Conservation (phyloP, 2,888 invertebrate genomes). For the Acleris literana region DNA sequence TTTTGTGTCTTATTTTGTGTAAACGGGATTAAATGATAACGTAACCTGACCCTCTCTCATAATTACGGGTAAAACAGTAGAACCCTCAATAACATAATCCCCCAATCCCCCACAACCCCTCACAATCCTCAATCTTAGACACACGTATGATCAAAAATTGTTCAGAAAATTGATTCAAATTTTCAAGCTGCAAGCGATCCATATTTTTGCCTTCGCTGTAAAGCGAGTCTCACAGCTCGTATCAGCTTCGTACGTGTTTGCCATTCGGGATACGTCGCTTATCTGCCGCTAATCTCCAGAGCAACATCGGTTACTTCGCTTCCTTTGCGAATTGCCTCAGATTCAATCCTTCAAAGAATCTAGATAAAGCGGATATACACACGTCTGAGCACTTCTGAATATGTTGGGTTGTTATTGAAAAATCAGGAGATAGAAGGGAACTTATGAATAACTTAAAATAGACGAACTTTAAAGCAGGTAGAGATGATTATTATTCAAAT, state of each 20-base stretch:
- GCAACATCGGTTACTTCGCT: slow-evolving; percentile 7
- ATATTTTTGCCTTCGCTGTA: slow-evolving; percentile 6
- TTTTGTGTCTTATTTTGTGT: no score
- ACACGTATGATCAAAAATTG: neutral
- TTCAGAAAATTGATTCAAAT: neutral
- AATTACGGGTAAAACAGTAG: no score
- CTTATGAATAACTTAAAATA: no score
- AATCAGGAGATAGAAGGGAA: no score
- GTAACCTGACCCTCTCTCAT: no score
- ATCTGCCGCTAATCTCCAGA: slow-evolving; percentile 22
- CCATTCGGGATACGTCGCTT: slow-evolving; percentile 11
- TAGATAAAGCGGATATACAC: slow-evolving; percentile 6
- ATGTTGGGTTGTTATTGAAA: neutral
- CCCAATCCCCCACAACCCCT: no score
- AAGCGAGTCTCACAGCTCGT: slow-evolving; percentile 9
- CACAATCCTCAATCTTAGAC: no score
- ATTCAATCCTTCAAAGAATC: slow-evolving; percentile 17
- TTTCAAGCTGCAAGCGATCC: slow-evolving; percentile 3
- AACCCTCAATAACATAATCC: no score
- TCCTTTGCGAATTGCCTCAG: slow-evolving; percentile 3
- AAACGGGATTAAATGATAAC: no score
- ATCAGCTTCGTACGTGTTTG: slow-evolving; percentile 13
- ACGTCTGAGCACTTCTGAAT: neutral
- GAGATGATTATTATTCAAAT: no score
- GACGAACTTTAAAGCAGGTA: no score